Evolutionary conservation across 1,140 invertebrate species (phyloP), one percentile per base, ranked within the genome.

Genomic region (Cydia amplana): DNA sequence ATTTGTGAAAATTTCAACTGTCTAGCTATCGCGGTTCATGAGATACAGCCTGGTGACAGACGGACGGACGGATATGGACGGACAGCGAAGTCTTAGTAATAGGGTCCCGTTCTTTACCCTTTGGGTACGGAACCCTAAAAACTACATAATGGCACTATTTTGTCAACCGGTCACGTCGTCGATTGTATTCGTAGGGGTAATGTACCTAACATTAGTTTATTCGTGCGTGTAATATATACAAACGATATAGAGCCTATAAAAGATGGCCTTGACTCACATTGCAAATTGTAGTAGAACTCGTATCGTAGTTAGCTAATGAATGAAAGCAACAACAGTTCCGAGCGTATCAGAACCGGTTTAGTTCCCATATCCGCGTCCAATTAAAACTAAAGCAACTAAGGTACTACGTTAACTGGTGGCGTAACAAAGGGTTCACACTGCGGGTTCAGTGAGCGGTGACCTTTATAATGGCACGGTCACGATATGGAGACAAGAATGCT

Each of bases 351-450:
- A 36, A 70, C 65, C 65, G 65, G 65, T 70, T 70, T 70, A 18
- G 65, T 60, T 23, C 20, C 65, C 18, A 70, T 70, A 70, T 70
- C 65, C 65, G 65, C 36, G 18, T 18, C 32, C 36, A 70, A 70
- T 70, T 23, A 70, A 70, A 70, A 70, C 28, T 43, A 36, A 7
- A 70, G 65, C 65, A 36, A 70, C 36, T 60, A 51, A 4, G 3
- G 16, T 14, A 4, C 20, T 18, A 18, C 65, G 16, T 28, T 67
- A 32, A 40, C 7, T 40, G 10, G 36, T 43, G 55, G 55, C 65
- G 36, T 36, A 70, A 70, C 65, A 70, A 70, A 70, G n/a, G 55
- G 65, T 70, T 70, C 65, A 60, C 55, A 60, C 55, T 23, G 65
- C 65, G 28, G 32, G 65, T 70, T 70, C 65, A 70, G 65, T 70